Conservation (phyloP, 2,113 vertebrate species). For the Astur gentilis region DNA sequence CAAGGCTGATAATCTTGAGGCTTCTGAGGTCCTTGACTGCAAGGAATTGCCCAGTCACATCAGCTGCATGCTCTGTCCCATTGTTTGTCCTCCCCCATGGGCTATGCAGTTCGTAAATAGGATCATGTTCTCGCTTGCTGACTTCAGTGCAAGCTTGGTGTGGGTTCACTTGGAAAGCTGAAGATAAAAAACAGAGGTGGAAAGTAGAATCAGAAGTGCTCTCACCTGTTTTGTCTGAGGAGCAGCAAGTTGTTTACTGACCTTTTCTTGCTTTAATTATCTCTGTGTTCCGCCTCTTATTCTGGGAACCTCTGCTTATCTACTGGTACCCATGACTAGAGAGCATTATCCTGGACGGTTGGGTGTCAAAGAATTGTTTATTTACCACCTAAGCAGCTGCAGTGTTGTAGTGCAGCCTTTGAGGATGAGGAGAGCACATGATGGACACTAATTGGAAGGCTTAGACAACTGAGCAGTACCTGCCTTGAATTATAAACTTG, state of each 20-base stretch:
- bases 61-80: background rate
- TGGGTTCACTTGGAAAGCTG: background rate
- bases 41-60: background rate
- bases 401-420: background rate
- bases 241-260: slow-evolving; percentile 1
- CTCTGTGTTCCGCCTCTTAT: background rate
- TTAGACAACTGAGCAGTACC: background rate
- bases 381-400: background rate
- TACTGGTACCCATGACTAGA: background rate
- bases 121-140: background rate
- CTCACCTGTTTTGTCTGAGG: background rate
- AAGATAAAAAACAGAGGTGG: background rate
- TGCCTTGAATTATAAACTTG: slow-evolving; percentile 11
- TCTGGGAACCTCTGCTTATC: background rate
- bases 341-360: background rate
- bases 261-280: slow-evolving; percentile 2
- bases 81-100: background rate
- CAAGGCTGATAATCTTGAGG: background rate
- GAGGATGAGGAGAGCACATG: background rate
- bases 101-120: background rate
- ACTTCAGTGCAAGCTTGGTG: background rate
- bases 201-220: background rate
- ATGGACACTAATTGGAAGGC: slow-evolving; percentile 35
- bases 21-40: background rate
- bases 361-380: slow-evolving; percentile 3